Conservation (phyloP, 1,140 invertebrate species). For the Episyrphus balteatus region DNA sequence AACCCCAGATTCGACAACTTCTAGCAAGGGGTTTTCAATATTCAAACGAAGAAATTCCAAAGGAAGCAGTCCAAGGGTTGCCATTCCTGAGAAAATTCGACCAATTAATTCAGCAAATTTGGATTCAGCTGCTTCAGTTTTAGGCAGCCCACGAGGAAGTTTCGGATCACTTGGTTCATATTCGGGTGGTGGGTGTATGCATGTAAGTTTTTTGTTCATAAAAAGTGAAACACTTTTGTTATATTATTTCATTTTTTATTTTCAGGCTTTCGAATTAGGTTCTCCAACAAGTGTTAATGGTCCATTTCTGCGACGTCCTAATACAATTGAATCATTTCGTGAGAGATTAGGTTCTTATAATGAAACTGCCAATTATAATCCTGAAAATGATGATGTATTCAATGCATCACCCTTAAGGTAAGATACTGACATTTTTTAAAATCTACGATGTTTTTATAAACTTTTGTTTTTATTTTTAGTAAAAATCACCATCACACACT, state of each 20-base stretch:
- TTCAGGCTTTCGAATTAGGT: conserved; percentile 28
- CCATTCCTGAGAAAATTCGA: conserved; percentile 27
- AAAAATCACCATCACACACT: conserved; percentile 26
- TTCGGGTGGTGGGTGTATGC: conserved; percentile 7
- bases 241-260: background rate
- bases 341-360: conserved; percentile 32
- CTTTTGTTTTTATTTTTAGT: conserved; percentile 1
- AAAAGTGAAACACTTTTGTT: too few species aligned
- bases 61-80: conserved; percentile 24
- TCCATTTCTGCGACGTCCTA: background rate
- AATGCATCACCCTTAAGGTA: conserved; percentile 27
- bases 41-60: conserved; percentile 34
- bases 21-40: conserved; percentile 26
- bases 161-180: conserved; percentile 31
- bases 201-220: conserved; percentile 17
- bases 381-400: conserved; percentile 23
- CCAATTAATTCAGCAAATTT: conserved; percentile 35
- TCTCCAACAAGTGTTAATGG: background rate
- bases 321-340: conserved; percentile 20
- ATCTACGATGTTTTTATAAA: conserved; percentile 1
- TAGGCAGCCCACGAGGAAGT: conserved; percentile 32
- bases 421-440: conserved; percentile 27
- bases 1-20: conserved; percentile 30
- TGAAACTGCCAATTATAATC: conserved; percentile 10
- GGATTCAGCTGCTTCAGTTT: conserved; percentile 26